Base-by-base conservation (phyloP, 2,113 vertebrate genomes). In the Syngnathus scovelli region DNA sequence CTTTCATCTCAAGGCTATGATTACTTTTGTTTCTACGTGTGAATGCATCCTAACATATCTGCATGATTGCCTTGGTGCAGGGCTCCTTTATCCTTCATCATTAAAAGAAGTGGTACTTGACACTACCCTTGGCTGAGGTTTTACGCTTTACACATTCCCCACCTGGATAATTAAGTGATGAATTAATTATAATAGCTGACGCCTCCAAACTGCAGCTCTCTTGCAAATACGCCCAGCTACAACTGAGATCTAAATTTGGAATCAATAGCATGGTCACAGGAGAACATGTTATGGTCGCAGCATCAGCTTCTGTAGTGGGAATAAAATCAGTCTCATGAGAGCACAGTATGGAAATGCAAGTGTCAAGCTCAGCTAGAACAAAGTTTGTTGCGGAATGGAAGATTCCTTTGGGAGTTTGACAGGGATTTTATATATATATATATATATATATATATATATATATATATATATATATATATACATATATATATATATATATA, bases 341-440 rank as follows among this genome's bases (percentile, higher is more conserved):
- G 61, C 12, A 46, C 15, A 48, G 16, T 78, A 79, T 36, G 54
- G 0, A 8, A 72, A 82, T 71, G 64, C 55, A 51, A 64, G 69
- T 68, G 82, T 79, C 72, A 67, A 72, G 58, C 71, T 69, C 65
- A 70, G 61, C 41, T 7, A 23, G 74, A 77, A 74, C 72, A 80
- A 83, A 79, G 75, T 74, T 70, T 66, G 69, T 69, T 78, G 72
- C 74, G 70, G 67, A 80, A 69, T 71, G 44, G 41, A 76, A 71
- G 79, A 79, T 70, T 75, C 83, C 70, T 18, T 52, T 38, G 79
- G 75, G 85, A 85, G 58, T 70, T 73, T 37, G 27, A 74, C 76
- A 78, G 81, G 74, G 56, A 7, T 72, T 59, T 3, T 36, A 36
- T 18, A 10, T 51, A n/a, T 13, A 19, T 49, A 39, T 46, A 61